phyloP scores from a whole-genome alignment of 2,113 vertebrate species.

The Prinia subflava region DNA sequence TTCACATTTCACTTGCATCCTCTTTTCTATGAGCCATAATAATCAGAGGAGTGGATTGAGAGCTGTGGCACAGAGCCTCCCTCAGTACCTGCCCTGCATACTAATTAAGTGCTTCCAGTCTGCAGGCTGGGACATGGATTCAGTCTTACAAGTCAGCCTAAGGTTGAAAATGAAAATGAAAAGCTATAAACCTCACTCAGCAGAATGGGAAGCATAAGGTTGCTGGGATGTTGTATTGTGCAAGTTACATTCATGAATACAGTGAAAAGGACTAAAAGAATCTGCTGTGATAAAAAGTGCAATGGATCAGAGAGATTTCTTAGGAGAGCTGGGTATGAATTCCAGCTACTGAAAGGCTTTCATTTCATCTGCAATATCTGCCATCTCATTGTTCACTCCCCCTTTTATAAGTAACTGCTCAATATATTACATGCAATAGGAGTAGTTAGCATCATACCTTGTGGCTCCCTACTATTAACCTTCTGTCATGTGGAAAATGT shows the following conservation, averaged over 20 bases:
- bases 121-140: slow-evolving; percentile 46
- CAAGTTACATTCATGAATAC: slow-evolving; percentile 23
- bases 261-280: slow-evolving; percentile 33
- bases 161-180: slow-evolving; percentile 50
- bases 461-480: neutral
- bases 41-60: slow-evolving; percentile 41
- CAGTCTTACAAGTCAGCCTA: slow-evolving; percentile 40
- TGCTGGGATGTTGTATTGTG: slow-evolving; percentile 8
- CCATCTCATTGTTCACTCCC: neutral
- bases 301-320: neutral
- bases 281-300: slow-evolving; percentile 12
- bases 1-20: neutral
- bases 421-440: neutral
- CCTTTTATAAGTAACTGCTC: slow-evolving; percentile 7
- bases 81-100: slow-evolving; percentile 51
- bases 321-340: neutral
- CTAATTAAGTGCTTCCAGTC: slow-evolving; percentile 34
- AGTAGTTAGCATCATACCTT: neutral
- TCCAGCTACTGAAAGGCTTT: slow-evolving; percentile 9
- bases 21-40: slow-evolving; percentile 1
- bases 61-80: slow-evolving; percentile 52
- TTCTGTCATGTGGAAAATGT: slow-evolving; percentile 14
- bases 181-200: slow-evolving; percentile 55
- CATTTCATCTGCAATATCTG: slow-evolving; percentile 8
- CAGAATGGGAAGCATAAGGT: slow-evolving; percentile 34